Percentiles rank a stretch among this genome's conserved stretches.
phyloP scores from a whole-genome alignment of 2,888 invertebrate genomes.

The Hartigia nigra region DNA sequence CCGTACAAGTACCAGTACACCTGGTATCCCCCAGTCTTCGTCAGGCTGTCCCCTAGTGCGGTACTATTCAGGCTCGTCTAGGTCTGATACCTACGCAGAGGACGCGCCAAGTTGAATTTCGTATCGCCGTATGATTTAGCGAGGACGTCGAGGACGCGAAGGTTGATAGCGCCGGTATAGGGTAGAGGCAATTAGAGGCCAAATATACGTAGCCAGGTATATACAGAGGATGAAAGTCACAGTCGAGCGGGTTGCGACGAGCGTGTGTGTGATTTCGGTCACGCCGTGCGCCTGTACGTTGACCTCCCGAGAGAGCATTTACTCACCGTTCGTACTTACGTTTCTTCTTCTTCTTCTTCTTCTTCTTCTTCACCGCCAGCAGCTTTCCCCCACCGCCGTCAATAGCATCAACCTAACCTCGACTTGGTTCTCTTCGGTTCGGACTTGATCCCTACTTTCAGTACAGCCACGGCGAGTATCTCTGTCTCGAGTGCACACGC shows the following conservation, averaged over 20 bases:
- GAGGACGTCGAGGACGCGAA: conserved; percentile 14
- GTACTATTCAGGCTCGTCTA: background rate
- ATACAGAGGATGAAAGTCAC: conserved; percentile 52
- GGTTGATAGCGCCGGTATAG: conserved; percentile 22
- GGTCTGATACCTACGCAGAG: background rate
- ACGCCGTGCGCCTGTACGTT: conserved; percentile 64
- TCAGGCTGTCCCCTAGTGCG: background rate
- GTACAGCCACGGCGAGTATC: conserved; percentile 5
- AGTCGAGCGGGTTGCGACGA: conserved; percentile 60
- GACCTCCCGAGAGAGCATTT: conserved; percentile 54
- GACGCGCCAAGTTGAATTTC: background rate
- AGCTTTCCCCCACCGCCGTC: background rate
- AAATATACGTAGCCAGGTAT: conserved; percentile 41
- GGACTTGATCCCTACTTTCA: conserved; percentile 34
- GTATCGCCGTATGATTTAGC: background rate
- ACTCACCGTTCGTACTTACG: conserved; percentile 35
- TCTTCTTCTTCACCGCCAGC: background rate
- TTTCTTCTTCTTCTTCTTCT: conserved; percentile 10
- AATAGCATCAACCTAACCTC: conserved; percentile 31
- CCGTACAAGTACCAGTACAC: background rate
- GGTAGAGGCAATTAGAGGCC: conserved; percentile 56
- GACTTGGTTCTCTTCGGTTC: conserved; percentile 35
- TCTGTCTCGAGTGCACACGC: background rate
- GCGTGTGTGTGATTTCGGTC: conserved; percentile 64
- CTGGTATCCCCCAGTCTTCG: background rate